These are phyloP conservation scores for Myrmecophaga tridactyla DNA, from an alignment of 2,113 vertebrate genomes.

Conservation along the genomic window DNA sequence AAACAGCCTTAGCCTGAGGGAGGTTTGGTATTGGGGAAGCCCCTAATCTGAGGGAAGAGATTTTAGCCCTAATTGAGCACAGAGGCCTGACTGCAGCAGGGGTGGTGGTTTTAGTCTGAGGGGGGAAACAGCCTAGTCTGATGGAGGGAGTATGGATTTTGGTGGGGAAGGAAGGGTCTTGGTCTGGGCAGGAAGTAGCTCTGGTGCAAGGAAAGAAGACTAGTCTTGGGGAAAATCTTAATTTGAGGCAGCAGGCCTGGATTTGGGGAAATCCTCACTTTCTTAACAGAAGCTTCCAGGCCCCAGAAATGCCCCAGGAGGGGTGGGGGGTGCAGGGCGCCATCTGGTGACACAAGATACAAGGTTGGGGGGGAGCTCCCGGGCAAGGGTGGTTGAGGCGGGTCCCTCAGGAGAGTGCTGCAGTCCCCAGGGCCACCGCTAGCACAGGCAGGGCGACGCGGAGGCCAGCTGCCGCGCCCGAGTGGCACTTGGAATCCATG, in stretches of 20 bases:
- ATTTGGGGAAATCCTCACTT: not conserved
- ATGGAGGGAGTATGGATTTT: not conserved
- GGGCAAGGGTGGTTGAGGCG: accelerated
- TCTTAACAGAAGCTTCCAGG: not conserved
- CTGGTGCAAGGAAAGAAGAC: not conserved
- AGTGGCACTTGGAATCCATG: not conserved
- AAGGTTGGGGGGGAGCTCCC: not conserved
- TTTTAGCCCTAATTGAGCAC: not conserved
- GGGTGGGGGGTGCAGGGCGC: not conserved
- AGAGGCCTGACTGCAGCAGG: not conserved
- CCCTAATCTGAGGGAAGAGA: not conserved
- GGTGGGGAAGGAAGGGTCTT: not conserved
- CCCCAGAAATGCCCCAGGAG: not conserved
- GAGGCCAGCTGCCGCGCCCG: not conserved
- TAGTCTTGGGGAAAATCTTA: not conserved
- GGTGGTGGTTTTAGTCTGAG: not conserved
- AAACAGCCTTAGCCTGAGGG: not conserved
- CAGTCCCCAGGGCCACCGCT: not conserved
- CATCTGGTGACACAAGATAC: not conserved
- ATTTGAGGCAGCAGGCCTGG: not conserved
- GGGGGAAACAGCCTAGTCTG: not conserved
- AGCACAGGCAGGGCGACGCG: not conserved
- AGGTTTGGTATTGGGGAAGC: not conserved
- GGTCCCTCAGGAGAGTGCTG: not conserved
- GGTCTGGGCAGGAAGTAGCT: not conserved